A percentile compares a stretch with the other conserved stretches of the same genome.
Evolutionary conservation across 1,140 invertebrate genomes (phyloP).

Genomic region (Dreissena polymorpha): DNA sequence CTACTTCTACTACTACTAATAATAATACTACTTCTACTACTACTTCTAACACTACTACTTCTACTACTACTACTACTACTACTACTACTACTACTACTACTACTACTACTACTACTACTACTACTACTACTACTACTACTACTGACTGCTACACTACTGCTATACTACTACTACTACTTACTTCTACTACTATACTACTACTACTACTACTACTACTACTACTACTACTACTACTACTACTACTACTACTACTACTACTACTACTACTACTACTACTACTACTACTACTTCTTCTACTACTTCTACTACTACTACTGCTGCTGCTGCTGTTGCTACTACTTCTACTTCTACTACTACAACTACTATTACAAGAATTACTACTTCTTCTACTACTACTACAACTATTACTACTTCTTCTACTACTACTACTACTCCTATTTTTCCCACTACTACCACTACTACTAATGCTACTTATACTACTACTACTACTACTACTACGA

Average conservation of each 20-base stretch:
- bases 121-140: conserved; percentile 10
- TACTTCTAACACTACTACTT: too few species aligned
- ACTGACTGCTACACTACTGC: conserved; percentile 7
- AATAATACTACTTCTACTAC: too few species aligned
- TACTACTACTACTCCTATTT: too few species aligned
- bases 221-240: neutral
- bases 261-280: conserved; percentile 29
- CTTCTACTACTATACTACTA: conserved; percentile 8
- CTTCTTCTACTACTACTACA: neutral
- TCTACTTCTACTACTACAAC: neutral
- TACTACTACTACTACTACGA: neutral
- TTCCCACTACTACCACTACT: too few species aligned
- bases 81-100: conserved; percentile 12
- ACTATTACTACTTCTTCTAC: neutral
- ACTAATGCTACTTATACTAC: too few species aligned
- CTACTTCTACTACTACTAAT: too few species aligned
- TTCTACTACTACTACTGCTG: neutral
- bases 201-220: conserved; percentile 13
- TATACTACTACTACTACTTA: neutral
- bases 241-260: conserved; percentile 4
- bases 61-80: conserved; percentile 5
- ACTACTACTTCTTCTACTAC: conserved; percentile 10
- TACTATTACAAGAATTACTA: neutral
- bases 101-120: neutral
- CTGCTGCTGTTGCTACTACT: neutral